Base-by-base conservation (phyloP, 2,797 vertebrate genomes). In the Argyrosomus regius region DNA sequence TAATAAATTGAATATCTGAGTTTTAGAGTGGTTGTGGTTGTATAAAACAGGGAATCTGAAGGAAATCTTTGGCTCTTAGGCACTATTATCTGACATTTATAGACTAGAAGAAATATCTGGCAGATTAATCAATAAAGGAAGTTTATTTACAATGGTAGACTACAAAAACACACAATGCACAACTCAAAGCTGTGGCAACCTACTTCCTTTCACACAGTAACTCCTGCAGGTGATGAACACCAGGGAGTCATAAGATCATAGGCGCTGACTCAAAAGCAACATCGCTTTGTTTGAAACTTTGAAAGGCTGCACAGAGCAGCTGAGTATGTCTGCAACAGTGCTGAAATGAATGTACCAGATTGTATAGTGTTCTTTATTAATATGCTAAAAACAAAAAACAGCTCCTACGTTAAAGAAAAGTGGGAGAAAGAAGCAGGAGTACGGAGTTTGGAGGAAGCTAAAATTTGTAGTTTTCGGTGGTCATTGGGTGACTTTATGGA, bases 201-300 rank as follows among this genome's bases (percentile, higher is more conserved):
- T 16, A 54, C 6, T 65, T 61, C 57, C 53, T 56, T 62, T 57
- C 0, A 66, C 11, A 59, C 28, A 69, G n/a, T 17, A 18, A 66
- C 39, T 31, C 26, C 84, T 82, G 73, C 68, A 80, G 75, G 64
- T 81, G 57, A 75, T 70, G 61, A 76, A 73, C 70, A 84, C 18
- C 79, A 81, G 43, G 14, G 60, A 84, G 83, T 86, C 79, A 85
- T 63, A 78, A 78, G 84, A 88, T 61, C 17, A 31, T 60, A 26
- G 53, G 52, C 48, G 16, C 22, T 0, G 31, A 13, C 1, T 57
- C 5, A 49, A 52, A 46, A 76, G 14, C 43, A 66, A 45, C 46
- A 24, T 1, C 56, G 24, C 26, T 53, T 20, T 24, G 14, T 28
- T 41, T 26, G 9, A 48, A 74, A 53, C 41, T 39, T 49, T 14